Conservation (phyloP, 2,888 invertebrate genomes). For the Macrophya annulata region DNA sequence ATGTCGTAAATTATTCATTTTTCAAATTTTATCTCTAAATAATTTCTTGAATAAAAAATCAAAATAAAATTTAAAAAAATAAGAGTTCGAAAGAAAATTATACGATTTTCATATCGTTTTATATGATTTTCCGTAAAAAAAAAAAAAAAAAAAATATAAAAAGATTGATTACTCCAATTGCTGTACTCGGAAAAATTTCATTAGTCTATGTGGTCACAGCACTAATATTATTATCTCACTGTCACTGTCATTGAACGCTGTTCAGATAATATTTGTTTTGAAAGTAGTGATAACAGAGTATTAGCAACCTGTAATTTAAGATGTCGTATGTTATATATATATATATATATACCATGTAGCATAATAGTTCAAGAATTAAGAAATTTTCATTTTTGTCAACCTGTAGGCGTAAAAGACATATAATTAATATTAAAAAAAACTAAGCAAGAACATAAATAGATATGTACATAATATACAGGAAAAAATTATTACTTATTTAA, state of each 20-base stretch:
- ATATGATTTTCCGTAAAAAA: neutral
- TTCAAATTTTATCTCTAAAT: neutral
- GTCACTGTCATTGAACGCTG: slow-evolving; percentile 26
- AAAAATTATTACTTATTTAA: slow-evolving; percentile 21
- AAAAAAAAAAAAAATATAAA: neutral
- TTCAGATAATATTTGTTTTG: slow-evolving; percentile 8
- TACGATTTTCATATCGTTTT: neutral
- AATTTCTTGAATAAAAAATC: neutral
- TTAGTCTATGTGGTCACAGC: slow-evolving; percentile 42
- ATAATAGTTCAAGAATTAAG: neutral
- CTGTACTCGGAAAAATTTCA: slow-evolving; percentile 38
- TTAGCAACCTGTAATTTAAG: neutral
- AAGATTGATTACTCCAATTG: neutral
- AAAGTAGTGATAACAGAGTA: neutral
- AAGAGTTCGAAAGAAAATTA: neutral
- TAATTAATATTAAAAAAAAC: neutral
- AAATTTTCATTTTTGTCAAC: neutral
- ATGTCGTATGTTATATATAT: neutral
- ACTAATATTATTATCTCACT: slow-evolving; percentile 22
- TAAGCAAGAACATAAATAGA: neutral
- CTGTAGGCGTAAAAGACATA: neutral
- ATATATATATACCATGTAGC: too few relatives aligned
- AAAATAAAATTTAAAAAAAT: neutral
- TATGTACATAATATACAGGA: neutral
- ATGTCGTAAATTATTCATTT: neutral